Conservation (phyloP, 2,113 vertebrate genomes). For the Neodontobutis hainanensis region DNA sequence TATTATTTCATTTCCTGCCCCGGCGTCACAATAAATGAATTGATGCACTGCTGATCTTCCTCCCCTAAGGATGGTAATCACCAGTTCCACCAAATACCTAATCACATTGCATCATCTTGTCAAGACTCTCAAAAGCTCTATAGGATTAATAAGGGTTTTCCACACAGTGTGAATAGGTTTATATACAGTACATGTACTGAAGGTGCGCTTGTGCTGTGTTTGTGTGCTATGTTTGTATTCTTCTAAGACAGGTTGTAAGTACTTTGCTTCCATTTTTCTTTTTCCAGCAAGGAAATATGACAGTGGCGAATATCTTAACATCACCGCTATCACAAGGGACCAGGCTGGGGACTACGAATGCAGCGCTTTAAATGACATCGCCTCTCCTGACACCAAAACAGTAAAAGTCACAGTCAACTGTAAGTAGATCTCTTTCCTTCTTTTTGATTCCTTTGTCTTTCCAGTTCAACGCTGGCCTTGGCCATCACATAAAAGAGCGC, state of each 20-base stretch:
- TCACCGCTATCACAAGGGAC: conserved; percentile 93
- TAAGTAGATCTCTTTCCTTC: conserved; percentile 81
- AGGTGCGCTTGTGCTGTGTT: not conserved
- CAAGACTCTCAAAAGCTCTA: conserved; percentile 32
- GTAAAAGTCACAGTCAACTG: conserved; percentile 97
- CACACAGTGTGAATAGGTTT: conserved; percentile 14
- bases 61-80: conserved; percentile 44
- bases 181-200: conserved; percentile 8
- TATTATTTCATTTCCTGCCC: conserved; percentile 48
- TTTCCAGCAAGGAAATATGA: conserved; percentile 90
- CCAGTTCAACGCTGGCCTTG: not conserved
- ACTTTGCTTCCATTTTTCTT: conserved; percentile 48
- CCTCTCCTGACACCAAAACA: conserved; percentile 91
- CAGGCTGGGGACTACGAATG: conserved; percentile 97
- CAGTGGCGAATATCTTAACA: conserved; percentile 95
- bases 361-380: conserved; percentile 93
- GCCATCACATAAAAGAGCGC: not conserved
- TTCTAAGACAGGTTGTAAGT: conserved; percentile 45
- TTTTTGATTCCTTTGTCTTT: conserved; percentile 1
- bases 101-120: conserved; percentile 30
- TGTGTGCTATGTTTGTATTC: conserved; percentile 35
- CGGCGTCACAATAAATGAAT: conserved; percentile 44
- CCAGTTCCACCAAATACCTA: conserved; percentile 28
- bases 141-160: conserved; percentile 26
- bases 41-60: conserved; percentile 38